Percentiles rank a stretch among this genome's conserved stretches.
phyloP scores from a whole-genome alignment of 2,797 vertebrate species.

The Coendou prehensilis region DNA sequence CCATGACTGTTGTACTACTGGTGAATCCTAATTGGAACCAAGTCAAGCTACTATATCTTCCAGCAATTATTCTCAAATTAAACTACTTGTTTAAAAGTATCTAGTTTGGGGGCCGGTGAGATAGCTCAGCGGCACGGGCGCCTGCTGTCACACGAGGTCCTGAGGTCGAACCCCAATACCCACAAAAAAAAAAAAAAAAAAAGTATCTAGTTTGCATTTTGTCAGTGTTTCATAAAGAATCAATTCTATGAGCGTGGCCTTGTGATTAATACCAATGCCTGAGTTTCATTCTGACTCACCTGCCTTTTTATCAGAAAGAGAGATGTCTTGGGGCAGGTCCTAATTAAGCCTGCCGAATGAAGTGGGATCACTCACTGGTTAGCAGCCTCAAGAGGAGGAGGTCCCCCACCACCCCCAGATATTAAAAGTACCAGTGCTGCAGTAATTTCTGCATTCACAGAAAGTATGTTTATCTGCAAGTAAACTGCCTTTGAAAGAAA shows the following conservation, averaged over 20 bases:
- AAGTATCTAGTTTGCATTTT: conserved; percentile 74
- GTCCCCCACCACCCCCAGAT: background rate
- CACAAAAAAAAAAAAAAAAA: background rate
- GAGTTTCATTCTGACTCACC: conserved; percentile 68
- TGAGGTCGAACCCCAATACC: too few species aligned
- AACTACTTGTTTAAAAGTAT: conserved; percentile 75
- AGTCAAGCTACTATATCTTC: conserved; percentile 66
- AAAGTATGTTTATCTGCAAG: background rate
- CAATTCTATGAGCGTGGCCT: conserved; percentile 58
- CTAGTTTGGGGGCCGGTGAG: conserved; percentile 8
- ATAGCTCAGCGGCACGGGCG: too few species aligned
- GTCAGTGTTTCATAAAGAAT: conserved; percentile 71
- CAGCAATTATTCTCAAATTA: conserved; percentile 68
- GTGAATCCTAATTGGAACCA: conserved; percentile 72
- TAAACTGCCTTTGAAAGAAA: conserved; percentile 39
- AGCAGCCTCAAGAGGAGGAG: background rate
- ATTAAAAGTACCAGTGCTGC: background rate
- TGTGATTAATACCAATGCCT: conserved; percentile 42
- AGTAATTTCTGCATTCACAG: background rate
- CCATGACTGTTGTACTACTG: conserved; percentile 30
- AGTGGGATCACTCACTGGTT: conserved; percentile 24
- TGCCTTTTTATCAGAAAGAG: conserved; percentile 64
- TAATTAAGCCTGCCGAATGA: background rate
- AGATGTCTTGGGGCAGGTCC: background rate
- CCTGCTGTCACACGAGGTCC: too few species aligned